Percentiles rank a stretch among this genome's conserved stretches.
Conservation (phyloP, 2,113 vertebrate genomes). For the Typhlomys cinereus region DNA sequence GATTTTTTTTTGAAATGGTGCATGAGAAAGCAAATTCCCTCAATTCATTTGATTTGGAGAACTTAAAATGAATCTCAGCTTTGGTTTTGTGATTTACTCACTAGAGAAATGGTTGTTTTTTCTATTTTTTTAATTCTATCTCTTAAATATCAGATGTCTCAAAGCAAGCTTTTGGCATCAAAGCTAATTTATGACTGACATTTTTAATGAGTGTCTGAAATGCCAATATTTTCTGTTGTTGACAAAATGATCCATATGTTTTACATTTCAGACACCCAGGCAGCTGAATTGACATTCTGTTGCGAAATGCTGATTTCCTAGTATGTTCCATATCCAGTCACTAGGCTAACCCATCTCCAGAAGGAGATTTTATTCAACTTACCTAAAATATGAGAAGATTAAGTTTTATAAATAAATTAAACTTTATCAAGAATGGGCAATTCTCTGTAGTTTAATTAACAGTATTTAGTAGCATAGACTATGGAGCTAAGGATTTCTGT, state of each 20-base stretch:
- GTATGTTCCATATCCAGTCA: constrained; percentile 70
- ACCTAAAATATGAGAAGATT: constrained; percentile 30
- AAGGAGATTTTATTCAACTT: constrained; percentile 47
- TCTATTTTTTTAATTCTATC: constrained; percentile 69
- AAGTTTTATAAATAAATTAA: neutral
- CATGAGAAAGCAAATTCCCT: constrained; percentile 6
- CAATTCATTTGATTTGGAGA: constrained; percentile 21
- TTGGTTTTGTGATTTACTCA: constrained; percentile 37
- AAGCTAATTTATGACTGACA: constrained; percentile 79
- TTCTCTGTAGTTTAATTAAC: neutral
- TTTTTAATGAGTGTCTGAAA: constrained; percentile 79
- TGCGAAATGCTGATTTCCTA: constrained; percentile 77
- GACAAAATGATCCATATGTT: constrained; percentile 80
- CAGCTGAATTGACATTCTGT: constrained; percentile 81
- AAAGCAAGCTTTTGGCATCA: constrained; percentile 76
- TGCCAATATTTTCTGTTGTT: constrained; percentile 82
- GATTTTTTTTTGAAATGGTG: too few relatives aligned
- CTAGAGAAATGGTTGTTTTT: constrained; percentile 46
- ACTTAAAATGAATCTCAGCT: constrained; percentile 48
- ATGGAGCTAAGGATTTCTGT: neutral
- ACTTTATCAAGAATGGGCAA: neutral
- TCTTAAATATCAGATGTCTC: constrained; percentile 77
- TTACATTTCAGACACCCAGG: constrained; percentile 75
- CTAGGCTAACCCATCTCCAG: constrained; percentile 66
- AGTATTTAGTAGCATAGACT: neutral